These are phyloP conservation scores for Crocuta crocuta DNA, from an alignment of 2,113 vertebrate genomes.

Conservation along the genomic window DNA sequence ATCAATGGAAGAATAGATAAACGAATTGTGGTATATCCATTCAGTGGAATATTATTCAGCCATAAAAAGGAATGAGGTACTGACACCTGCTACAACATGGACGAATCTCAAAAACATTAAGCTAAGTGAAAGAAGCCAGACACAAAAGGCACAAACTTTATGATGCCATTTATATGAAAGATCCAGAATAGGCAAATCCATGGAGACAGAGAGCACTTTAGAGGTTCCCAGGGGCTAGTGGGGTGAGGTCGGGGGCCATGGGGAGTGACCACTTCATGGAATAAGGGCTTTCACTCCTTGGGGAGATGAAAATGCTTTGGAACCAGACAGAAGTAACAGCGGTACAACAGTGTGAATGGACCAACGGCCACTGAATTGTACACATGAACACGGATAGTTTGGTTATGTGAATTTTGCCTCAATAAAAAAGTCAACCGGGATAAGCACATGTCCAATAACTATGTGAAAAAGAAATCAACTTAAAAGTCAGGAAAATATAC, in stretches of 20 bases:
- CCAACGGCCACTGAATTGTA: neutral
- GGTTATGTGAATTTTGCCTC: neutral
- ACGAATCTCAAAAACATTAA: neutral
- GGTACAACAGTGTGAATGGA: neutral
- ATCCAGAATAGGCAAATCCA: neutral
- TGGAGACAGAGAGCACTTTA: neutral
- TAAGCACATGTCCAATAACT: neutral
- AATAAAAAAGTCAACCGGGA: neutral
- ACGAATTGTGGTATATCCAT: neutral
- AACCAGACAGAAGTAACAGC: neutral
- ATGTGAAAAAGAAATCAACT: neutral
- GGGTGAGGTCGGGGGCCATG: fast-evolving
- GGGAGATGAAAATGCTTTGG: neutral
- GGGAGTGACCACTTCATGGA: neutral
- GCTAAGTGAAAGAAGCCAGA: neutral
- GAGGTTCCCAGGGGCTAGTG: neutral
- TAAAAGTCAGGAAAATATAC: neutral
- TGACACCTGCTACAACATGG: neutral
- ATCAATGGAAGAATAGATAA: neutral
- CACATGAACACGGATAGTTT: neutral
- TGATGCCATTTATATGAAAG: neutral
- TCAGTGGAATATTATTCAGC: neutral
- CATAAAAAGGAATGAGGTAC: neutral
- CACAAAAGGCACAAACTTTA: neutral
- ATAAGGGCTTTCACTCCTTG: neutral